Conservation (phyloP, 2,888 invertebrate genomes). For the Portevinia maculata region DNA sequence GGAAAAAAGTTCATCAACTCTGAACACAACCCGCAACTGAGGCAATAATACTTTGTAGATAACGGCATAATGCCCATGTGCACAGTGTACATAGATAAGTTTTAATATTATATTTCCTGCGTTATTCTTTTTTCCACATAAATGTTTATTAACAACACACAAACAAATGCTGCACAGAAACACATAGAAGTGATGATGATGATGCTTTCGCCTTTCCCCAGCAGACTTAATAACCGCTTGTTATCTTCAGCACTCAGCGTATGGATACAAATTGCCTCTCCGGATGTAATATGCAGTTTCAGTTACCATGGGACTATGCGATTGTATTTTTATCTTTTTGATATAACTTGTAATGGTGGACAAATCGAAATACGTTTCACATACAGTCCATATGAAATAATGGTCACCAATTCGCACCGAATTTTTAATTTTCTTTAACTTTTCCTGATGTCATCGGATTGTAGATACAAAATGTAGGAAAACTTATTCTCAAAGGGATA, state of each 20-base stretch:
- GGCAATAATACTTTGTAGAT: conserved; percentile 70
- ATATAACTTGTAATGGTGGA: not conserved
- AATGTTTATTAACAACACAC: conserved; percentile 61
- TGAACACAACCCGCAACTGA: conserved; percentile 41
- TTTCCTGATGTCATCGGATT: conserved; percentile 54
- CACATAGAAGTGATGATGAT: conserved; percentile 31
- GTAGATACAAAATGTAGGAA: conserved; percentile 9
- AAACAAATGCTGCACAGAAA: conserved; percentile 21
- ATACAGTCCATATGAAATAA: conserved; percentile 59
- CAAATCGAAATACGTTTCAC: conserved; percentile 51
- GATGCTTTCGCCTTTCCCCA: conserved; percentile 15
- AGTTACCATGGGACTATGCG: conserved; percentile 50
- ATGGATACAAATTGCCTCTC: conserved; percentile 57
- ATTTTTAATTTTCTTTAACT: conserved; percentile 17
- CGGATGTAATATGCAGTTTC: conserved; percentile 52
- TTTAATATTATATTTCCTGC: conserved; percentile 31
- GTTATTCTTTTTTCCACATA: conserved; percentile 45
- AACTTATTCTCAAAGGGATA: conserved; percentile 12
- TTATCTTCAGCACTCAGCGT: conserved; percentile 53
- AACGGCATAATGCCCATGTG: conserved; percentile 68
- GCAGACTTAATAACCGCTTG: conserved; percentile 20
- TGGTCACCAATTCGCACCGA: conserved; percentile 24
- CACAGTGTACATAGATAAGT: conserved; percentile 67
- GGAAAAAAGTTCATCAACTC: not conserved
- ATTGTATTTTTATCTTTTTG: conserved; percentile 20